phyloP scores from a whole-genome alignment of 2,888 invertebrate species.

The Copidosoma aretas region DNA sequence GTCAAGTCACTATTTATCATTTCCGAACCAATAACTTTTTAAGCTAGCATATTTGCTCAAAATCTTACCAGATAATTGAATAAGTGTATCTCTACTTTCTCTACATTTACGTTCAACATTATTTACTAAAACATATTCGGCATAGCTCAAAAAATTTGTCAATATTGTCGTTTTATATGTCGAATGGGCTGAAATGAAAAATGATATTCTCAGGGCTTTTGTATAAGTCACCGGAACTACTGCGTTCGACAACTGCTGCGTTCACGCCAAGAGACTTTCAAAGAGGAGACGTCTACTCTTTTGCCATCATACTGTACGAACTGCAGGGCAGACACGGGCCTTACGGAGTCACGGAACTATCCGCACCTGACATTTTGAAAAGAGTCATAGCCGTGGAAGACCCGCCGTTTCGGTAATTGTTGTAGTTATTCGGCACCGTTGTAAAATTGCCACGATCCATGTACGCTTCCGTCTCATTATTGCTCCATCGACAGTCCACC shows the following conservation, averaged over 20 bases:
- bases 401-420: slow-evolving; percentile 66
- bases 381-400: slow-evolving; percentile 67
- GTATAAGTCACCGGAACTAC: slow-evolving; percentile 82
- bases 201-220: slow-evolving; percentile 68
- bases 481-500: slow-evolving; percentile 70
- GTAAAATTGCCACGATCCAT: too few relatives aligned
- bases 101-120: too few relatives aligned
- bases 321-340: slow-evolving; percentile 86
- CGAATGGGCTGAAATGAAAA: too few relatives aligned
- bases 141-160: too few relatives aligned
- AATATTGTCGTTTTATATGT: too few relatives aligned
- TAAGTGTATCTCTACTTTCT: too few relatives aligned
- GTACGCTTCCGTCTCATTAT: neutral
- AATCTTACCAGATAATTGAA: too few relatives aligned
- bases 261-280: slow-evolving; percentile 65
- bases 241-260: slow-evolving; percentile 58
- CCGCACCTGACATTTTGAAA: slow-evolving; percentile 72
- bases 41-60: too few relatives aligned
- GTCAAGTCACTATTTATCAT: too few relatives aligned
- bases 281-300: slow-evolving; percentile 85
- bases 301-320: slow-evolving; percentile 88
- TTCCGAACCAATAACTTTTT: too few relatives aligned
- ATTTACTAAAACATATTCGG: too few relatives aligned
- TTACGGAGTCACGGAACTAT: slow-evolving; percentile 75
- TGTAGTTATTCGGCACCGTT: too few relatives aligned